Evolutionary conservation across 2,888 invertebrate species (phyloP).

Genomic region (Leptura quadrifasciata): DNA sequence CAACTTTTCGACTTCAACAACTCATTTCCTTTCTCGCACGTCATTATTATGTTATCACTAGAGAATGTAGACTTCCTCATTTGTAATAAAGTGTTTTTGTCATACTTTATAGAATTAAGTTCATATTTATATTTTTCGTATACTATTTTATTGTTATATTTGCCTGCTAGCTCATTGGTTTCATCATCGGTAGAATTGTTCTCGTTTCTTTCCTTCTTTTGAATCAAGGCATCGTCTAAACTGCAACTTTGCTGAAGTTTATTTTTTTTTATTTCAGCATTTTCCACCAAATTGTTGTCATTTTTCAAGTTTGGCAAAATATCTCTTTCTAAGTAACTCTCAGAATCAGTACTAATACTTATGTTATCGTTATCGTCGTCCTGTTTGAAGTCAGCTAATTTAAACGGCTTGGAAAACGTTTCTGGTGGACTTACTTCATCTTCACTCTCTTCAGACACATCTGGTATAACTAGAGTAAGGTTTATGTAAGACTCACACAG

Average conservation of each 20-base stretch:
- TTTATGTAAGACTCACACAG: conserved; percentile 72
- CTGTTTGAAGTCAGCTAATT: conserved; percentile 77
- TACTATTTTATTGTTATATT: conserved; percentile 61
- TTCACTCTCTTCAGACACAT: conserved; percentile 62
- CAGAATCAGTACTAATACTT: conserved; percentile 70
- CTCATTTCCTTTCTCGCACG: conserved; percentile 51
- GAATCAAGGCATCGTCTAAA: conserved; percentile 55
- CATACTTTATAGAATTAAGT: conserved; percentile 68
- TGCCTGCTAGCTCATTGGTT: conserved; percentile 69
- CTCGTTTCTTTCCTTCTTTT: conserved; percentile 54
- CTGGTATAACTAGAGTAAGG: conserved; percentile 70
- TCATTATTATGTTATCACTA: conserved; percentile 64
- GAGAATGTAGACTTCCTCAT: conserved; percentile 68
- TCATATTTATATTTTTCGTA: conserved; percentile 70
- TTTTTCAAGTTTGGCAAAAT: conserved; percentile 71
- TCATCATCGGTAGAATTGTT: conserved; percentile 70
- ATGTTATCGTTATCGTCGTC: conserved; percentile 69
- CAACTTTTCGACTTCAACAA: conserved; percentile 58
- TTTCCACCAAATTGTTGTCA: conserved; percentile 69
- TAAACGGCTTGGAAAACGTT: conserved; percentile 69
- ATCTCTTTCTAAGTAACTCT: conserved; percentile 71
- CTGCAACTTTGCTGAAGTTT: conserved; percentile 61
- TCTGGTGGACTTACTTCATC: conserved; percentile 49
- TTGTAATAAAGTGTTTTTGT: conserved; percentile 71
- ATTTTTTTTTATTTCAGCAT: conserved; percentile 65